Base-by-base conservation (phyloP, 2,113 vertebrate species). In the Cephalopholis sonnerati region DNA sequence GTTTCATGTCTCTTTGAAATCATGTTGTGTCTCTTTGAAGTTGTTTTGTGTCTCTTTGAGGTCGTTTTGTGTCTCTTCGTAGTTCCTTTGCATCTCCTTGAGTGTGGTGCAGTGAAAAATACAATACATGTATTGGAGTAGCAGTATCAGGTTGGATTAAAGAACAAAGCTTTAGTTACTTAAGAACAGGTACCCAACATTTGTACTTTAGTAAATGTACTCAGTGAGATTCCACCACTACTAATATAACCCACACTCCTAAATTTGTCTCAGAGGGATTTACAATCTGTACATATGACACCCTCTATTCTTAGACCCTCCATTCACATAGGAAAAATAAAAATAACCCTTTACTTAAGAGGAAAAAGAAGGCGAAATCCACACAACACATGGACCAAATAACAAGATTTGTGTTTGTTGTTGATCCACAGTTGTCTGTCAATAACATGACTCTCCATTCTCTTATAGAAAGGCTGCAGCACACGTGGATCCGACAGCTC, bases 391-490 rank as follows among this genome's bases (percentile, higher is more conserved):
- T 5, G 6, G 3, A 64, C 4, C 25, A 24, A 20, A 44, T 55
- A 51, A 36, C n/a, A 59, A 12, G 3, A 15, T 4, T 32, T 57
- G 17, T 22, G 11, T 73, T 66, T 62, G 1, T 20, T 22, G 67
- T 72, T 64, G 24, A 80, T 57, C 51, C 29, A 5, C 12, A 11
- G 7, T 20, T 24, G 29, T 48, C 24, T 77, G 22, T 51, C n/a
- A 25, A 5, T 62, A 44, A 75, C 59, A 22, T 7, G 11, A 15
- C 24, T 81, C 24, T 75, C 9, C 25, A 0, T 76, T 70, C 3
- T 67, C 48, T 20, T 88, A 76, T 46, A 95, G 95, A 82, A 91
- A 89, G 63, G 50, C 77, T 41, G 62, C 75, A 10, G 76, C 68
- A 5, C 91, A 67, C 9, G 46, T 74, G 18, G 66, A 74, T 61